Evolutionary conservation across 2,113 vertebrate species (phyloP).

Genomic region (Rhea americana): DNA sequence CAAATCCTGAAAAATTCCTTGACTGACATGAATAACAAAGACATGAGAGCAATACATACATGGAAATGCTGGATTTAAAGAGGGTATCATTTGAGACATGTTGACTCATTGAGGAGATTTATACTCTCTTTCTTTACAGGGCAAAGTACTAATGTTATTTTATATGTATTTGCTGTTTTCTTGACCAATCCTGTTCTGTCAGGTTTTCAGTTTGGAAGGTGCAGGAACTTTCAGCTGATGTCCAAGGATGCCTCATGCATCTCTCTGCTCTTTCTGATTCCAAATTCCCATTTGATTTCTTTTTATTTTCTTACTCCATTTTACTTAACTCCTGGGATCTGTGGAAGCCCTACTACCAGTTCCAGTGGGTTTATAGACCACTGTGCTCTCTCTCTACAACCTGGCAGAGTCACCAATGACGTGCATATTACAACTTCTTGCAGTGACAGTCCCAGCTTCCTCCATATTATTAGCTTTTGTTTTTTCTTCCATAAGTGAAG

Average conservation of each 20-base stretch:
- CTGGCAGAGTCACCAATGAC: not conserved
- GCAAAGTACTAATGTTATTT: not conserved
- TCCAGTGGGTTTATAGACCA: not conserved
- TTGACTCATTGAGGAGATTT: not conserved
- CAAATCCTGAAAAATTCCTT: not conserved
- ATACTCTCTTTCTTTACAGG: not conserved
- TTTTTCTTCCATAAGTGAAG: not conserved
- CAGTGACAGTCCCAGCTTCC: not conserved
- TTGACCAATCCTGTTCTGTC: not conserved
- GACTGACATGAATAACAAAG: not conserved
- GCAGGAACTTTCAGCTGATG: not conserved
- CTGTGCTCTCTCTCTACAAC: not conserved
- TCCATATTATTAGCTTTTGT: not conserved
- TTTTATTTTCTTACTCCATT: not conserved
- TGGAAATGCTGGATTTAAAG: not conserved
- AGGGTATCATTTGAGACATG: not conserved
- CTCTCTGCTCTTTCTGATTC: not conserved
- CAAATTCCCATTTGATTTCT: slow-evolving; percentile 4
- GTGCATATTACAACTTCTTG: not conserved
- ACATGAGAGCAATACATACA: not conserved
- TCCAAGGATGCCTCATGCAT: not conserved
- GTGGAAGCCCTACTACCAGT: not conserved
- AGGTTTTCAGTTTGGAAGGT: not conserved
- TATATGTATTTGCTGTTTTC: not conserved
- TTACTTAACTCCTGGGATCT: not conserved